Evolutionary conservation across 2,113 vertebrate species (phyloP).

Genomic region (Antechinus stuartii): DNA sequence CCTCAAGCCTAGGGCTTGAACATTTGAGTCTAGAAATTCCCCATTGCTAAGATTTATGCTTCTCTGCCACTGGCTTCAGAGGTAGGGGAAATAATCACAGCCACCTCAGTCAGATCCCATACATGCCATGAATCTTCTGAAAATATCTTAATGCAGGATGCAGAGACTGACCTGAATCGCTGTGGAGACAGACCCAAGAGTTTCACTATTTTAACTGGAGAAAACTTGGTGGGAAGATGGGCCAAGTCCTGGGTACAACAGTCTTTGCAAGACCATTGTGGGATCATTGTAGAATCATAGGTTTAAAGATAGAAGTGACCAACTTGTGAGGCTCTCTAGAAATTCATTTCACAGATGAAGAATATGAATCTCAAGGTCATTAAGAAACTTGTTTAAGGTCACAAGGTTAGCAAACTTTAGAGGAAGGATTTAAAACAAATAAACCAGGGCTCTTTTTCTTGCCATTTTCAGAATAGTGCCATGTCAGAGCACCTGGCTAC

Average conservation of each 20-base stretch:
- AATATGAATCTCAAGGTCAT: background rate
- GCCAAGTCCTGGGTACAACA: background rate
- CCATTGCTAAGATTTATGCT: background rate
- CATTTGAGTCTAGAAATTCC: background rate
- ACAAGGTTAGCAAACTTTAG: background rate
- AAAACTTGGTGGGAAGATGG: background rate
- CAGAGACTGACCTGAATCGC: background rate
- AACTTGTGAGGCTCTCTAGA: background rate
- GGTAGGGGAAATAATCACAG: background rate
- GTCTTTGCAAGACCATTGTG: background rate
- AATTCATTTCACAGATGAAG: background rate
- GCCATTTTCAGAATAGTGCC: background rate
- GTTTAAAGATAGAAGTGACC: background rate
- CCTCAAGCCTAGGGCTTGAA: background rate
- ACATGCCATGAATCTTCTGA: background rate
- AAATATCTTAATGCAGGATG: background rate
- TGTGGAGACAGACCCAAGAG: background rate
- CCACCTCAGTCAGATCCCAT: background rate
- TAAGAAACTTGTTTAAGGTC: background rate
- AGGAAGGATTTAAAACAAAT: background rate
- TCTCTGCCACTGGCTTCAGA: background rate
- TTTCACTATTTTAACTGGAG: background rate
- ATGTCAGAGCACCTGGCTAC: background rate
- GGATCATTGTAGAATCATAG: background rate
- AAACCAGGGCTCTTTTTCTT: background rate